Evolutionary conservation across 2,888 invertebrate genomes (phyloP), one percentile per base, ranked within the genome.

Genomic region (Myopa testacea): DNA sequence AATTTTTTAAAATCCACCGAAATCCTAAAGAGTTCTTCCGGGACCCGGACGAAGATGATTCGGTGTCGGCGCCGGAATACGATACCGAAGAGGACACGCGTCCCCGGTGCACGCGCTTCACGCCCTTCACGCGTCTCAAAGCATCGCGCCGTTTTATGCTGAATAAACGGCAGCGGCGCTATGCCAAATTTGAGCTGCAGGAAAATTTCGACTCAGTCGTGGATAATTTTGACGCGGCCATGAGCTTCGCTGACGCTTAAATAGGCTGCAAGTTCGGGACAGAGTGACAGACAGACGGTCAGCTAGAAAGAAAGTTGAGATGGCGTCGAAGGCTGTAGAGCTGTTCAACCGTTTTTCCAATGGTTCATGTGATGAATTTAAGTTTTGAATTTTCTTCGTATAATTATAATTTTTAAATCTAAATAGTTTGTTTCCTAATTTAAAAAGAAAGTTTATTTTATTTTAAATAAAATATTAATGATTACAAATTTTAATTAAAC

Each of bases 121-220:
- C 26, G 26, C 85, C 85, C 77, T 81, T 85, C 72, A 82, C 83
- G 68, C 85, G 86, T n/a, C 81, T 83, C 74, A 84, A 85, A 45
- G 81, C 80, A 4, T 83, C 81, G 0, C 77, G 82, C 12, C 81
- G 83, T 38, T 68, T 76, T 6, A 78, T 81, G 55, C 81, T 78
- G 55, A 80, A 81, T 8, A 83, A 84, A 1, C 84, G 84, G 74
- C 81, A 83, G 65, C 80, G 86, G 10, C 87, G 86, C 63, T 82
- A 85, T 60, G 85, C 84, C 19, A 83, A 85, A 4, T 87, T 86
- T 67, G 84, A 87, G 78, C 85, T 87, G 81, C 84, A 84, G 69
- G 87, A 87, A 75, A 86, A 87, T 37, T 87, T 87, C 88, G 87
- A 87, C 78, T 85, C 85, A 67, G 87, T 87, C 79, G 85, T 87